phyloP scores from a whole-genome alignment of 2,113 vertebrate genomes.

The Micronycteris hirsuta region DNA sequence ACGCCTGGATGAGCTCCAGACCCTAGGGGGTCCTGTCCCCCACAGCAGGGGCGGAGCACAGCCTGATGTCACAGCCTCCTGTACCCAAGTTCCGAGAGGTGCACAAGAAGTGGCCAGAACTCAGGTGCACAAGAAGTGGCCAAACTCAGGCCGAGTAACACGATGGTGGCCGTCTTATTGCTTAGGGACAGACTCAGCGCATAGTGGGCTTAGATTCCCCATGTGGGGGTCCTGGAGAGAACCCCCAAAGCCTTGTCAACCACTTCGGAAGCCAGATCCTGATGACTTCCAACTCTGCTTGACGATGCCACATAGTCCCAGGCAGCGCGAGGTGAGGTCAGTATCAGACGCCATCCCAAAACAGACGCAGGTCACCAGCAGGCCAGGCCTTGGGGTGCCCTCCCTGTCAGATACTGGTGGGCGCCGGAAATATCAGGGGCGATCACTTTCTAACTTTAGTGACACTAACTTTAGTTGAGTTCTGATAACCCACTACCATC shows the following conservation, averaged over 20 bases:
- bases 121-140: neutral
- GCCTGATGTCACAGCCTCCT: neutral
- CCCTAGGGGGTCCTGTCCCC: neutral
- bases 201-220: neutral
- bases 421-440: neutral
- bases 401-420: neutral
- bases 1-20: neutral
- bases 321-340: neutral
- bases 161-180: fast-evolving
- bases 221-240: neutral
- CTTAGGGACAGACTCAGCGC: neutral
- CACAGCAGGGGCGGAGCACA: neutral
- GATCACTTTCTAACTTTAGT: too few species aligned
- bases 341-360: neutral
- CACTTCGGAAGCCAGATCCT: neutral
- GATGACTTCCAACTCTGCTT: neutral
- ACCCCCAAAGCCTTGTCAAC: neutral
- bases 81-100: neutral
- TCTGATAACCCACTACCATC: too few species aligned
- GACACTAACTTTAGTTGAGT: too few species aligned
- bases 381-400: neutral
- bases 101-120: neutral
- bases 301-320: too few species aligned
- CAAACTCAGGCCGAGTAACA: fast-evolving
- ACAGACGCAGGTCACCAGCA: neutral